These are phyloP conservation scores for Odocoileus hemionus DNA, from an alignment of 2,113 vertebrate species.

Conservation along the genomic window DNA sequence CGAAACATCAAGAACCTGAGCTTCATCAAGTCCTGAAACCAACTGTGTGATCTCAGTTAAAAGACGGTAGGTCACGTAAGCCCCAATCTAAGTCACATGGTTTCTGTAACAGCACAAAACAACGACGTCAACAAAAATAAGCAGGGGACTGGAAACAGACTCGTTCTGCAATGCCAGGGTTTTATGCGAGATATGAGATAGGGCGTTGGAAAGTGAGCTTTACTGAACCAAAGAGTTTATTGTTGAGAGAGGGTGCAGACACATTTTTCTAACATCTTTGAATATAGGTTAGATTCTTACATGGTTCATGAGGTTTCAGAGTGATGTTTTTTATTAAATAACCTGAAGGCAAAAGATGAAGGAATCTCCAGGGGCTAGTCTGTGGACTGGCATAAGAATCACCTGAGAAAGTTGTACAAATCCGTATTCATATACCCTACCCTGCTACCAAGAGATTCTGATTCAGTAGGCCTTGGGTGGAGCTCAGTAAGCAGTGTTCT, in stretches of 20 bases:
- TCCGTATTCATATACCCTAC: neutral
- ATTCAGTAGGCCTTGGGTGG: neutral
- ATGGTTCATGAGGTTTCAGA: neutral
- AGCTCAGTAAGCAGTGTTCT: slow-evolving; percentile 28
- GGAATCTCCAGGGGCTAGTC: neutral
- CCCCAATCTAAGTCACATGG: neutral
- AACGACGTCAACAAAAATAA: neutral
- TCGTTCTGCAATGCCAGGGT: neutral
- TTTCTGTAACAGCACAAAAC: neutral
- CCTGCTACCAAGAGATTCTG: neutral
- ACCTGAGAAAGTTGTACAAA: neutral
- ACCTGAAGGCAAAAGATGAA: neutral
- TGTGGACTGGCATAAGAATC: neutral
- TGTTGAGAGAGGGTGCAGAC: neutral
- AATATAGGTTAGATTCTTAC: neutral
- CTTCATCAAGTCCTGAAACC: neutral
- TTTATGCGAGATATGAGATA: neutral
- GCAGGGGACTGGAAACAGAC: neutral
- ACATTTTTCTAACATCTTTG: neutral
- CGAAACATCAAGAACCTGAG: neutral
- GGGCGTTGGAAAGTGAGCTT: neutral
- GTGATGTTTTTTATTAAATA: neutral
- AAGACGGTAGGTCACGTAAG: neutral
- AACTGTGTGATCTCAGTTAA: neutral
- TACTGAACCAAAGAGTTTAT: neutral